Percentiles rank a stretch among this genome's conserved stretches.
Evolutionary conservation across 1,140 invertebrate species (phyloP).

Genomic region (Drosophila pallidifrons): DNA sequence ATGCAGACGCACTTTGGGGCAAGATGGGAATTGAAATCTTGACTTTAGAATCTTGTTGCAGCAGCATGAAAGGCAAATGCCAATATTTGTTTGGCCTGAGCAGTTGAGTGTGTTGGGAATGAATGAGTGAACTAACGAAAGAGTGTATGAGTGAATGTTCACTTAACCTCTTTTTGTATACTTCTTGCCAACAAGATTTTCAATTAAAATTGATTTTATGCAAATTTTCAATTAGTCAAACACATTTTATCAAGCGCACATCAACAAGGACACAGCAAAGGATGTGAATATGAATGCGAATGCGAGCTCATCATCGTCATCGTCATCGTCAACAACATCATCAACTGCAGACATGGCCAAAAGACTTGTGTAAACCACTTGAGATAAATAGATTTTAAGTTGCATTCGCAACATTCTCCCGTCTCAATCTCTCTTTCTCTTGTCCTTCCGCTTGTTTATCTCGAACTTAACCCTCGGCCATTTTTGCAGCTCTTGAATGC

Average conservation of each 20-base stretch:
- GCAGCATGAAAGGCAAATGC: conserved; percentile 51
- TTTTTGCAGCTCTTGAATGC: conserved; percentile 59
- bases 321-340: conserved; percentile 34
- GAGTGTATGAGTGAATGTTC: conserved; percentile 55
- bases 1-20: not conserved
- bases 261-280: conserved; percentile 33
- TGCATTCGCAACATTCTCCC: conserved; percentile 33
- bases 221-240: conserved; percentile 82
- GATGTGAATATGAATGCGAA: conserved; percentile 35
- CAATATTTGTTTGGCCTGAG: conserved; percentile 67
- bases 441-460: conserved; percentile 11
- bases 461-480: conserved; percentile 40
- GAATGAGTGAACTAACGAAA: conserved; percentile 2
- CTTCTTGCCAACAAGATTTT: conserved; percentile 72
- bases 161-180: conserved; percentile 64
- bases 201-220: conserved; percentile 83
- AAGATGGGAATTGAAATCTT: conserved; percentile 52
- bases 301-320: conserved; percentile 1
- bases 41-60: conserved; percentile 30
- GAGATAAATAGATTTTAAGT: conserved; percentile 75
- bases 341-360: conserved; percentile 34
- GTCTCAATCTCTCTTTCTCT: not conserved
- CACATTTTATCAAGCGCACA: conserved; percentile 55
- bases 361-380: conserved; percentile 67
- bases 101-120: conserved; percentile 12